A percentile compares a stretch with the other conserved stretches of the same genome.
Conservation (phyloP, 2,888 invertebrate species). For the Embidobia sp. region DNA sequence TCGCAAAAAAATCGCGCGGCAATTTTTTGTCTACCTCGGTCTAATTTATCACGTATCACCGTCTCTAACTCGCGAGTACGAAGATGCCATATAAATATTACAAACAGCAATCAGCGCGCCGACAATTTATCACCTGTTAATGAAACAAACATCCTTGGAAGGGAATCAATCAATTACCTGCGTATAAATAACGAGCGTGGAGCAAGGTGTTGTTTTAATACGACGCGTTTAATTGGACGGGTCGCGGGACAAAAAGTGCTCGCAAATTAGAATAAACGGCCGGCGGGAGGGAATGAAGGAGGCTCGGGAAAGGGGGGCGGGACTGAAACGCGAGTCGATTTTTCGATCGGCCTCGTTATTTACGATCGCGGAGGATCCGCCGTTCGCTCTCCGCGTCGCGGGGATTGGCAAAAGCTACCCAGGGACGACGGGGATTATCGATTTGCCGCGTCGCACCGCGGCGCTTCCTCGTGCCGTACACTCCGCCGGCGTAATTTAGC, state of each 20-base stretch:
- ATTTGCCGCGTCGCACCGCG: slow-evolving; percentile 50
- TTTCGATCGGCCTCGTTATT: slow-evolving; percentile 46
- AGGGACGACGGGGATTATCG: slow-evolving; percentile 67
- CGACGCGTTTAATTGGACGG: slow-evolving; percentile 20
- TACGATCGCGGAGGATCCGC: slow-evolving; percentile 27
- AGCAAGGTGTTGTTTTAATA: slow-evolving; percentile 31
- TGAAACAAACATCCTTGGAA: slow-evolving; percentile 36
- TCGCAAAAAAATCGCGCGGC: too few relatives aligned
- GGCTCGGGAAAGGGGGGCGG: not conserved
- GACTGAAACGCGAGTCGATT: slow-evolving; percentile 22
- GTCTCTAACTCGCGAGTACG: too few relatives aligned
- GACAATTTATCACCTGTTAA: slow-evolving; percentile 23
- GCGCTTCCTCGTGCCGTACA: slow-evolving; percentile 40
- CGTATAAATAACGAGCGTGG: slow-evolving; percentile 27
- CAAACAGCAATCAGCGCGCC: slow-evolving; percentile 13
- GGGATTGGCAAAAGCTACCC: slow-evolving; percentile 63
- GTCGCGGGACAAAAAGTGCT: slow-evolving; percentile 6
- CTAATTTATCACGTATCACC: too few relatives aligned
- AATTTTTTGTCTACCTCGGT: too few relatives aligned
- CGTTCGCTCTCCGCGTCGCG: slow-evolving; percentile 22
- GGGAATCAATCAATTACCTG: slow-evolving; percentile 38
- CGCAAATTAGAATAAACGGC: slow-evolving; percentile 40
- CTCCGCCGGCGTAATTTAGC: slow-evolving; percentile 65
- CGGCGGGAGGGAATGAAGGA: too few relatives aligned
- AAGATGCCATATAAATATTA: slow-evolving; percentile 21